Percentiles rank a stretch among this genome's conserved stretches.
Conservation (phyloP, 2,113 vertebrate genomes). For the Pantherophis guttatus region DNA sequence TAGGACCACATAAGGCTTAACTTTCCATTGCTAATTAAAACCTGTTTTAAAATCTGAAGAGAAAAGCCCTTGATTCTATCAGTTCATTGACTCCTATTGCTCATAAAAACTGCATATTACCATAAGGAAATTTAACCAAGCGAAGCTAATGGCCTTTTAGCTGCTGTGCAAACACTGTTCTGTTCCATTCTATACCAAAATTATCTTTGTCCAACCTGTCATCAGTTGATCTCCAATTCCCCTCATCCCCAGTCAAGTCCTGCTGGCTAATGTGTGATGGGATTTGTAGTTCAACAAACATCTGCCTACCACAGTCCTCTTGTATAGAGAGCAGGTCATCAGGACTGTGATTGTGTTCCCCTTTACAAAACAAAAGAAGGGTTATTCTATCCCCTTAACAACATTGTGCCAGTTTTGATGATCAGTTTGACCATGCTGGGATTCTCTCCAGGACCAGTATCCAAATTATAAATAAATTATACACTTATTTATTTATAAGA, state of each 20-base stretch:
- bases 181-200: neutral
- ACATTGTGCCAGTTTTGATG: neutral
- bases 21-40: slow-evolving; percentile 17
- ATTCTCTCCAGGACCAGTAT: neutral
- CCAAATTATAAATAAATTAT: neutral
- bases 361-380: neutral
- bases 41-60: slow-evolving; percentile 14
- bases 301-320: neutral
- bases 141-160: slow-evolving; percentile 1
- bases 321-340: neutral
- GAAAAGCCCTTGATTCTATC: neutral
- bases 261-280: neutral
- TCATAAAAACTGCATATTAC: neutral
- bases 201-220: neutral
- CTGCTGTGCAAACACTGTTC: slow-evolving; percentile 4
- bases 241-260: neutral
- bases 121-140: neutral
- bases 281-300: neutral
- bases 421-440: neutral
- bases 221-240: neutral
- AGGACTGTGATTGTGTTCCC: neutral
- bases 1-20: slow-evolving; percentile 17
- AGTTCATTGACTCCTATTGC: neutral
- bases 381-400: neutral
- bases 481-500: neutral